phyloP scores from a whole-genome alignment of 1,140 invertebrate genomes.

The Brachionus calyciflorus region DNA sequence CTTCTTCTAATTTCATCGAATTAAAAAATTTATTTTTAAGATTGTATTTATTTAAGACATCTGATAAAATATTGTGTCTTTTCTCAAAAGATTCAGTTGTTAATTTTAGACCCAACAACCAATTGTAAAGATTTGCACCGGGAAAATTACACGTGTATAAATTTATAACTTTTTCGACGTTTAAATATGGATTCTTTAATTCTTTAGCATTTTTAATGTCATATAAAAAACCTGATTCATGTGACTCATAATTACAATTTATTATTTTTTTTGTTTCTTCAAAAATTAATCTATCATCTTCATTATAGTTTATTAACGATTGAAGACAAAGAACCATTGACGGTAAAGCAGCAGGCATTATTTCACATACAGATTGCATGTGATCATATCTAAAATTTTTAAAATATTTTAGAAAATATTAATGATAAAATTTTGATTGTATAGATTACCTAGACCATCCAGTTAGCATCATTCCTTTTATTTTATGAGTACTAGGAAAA shows the following conservation, averaged over 20 bases:
- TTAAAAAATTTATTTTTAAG: conserved; percentile 44
- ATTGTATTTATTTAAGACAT: conserved; percentile 39
- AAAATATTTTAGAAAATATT: background rate
- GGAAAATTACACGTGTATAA: conserved; percentile 43
- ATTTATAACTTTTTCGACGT: conserved; percentile 1
- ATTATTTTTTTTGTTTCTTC: conserved; percentile 33
- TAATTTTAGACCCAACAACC: conserved; percentile 2
- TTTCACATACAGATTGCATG: conserved; percentile 39
- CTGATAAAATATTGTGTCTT: background rate
- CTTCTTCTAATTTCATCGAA: conserved; percentile 26
- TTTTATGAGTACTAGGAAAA: conserved; percentile 4
- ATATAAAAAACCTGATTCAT: conserved; percentile 2
- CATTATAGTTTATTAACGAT: conserved; percentile 3
- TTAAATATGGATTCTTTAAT: background rate
- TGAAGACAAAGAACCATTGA: conserved; percentile 18
- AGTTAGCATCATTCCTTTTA: conserved; percentile 35
- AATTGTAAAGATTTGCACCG: conserved; percentile 38
- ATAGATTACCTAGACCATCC: conserved; percentile 42
- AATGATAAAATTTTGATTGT: background rate
- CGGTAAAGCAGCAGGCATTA: conserved; percentile 13
- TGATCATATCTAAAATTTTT: conserved; percentile 36
- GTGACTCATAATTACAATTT: conserved; percentile 29
- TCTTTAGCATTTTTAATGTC: background rate
- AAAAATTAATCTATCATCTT: background rate
- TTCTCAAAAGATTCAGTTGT: background rate